Percentiles rank a stretch among this genome's conserved stretches.
Evolutionary conservation across 30 jellyfish, hydroid and myxozoan species (phyloP).

Genomic region (Catostylus mosaicus): DNA sequence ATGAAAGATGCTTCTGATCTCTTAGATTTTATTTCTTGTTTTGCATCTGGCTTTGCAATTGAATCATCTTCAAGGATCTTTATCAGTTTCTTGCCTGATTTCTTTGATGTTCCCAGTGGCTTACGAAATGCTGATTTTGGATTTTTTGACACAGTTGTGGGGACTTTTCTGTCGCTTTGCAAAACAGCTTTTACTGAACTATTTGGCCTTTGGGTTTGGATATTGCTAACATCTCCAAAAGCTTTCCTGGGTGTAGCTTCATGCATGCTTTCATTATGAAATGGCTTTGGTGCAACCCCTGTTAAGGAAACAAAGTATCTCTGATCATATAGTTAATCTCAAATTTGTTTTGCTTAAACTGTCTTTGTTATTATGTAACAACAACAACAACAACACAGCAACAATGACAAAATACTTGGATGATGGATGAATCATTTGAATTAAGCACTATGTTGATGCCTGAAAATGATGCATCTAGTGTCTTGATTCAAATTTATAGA

Average conservation of each 20-base stretch:
- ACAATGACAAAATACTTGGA: not conserved
- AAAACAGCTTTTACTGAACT: conserved; percentile 12
- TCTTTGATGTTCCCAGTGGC: conserved; percentile 34
- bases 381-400: not conserved
- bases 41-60: not conserved
- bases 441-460: not conserved
- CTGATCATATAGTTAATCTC: not conserved
- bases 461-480: not conserved
- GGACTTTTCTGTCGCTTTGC: conserved; percentile 36
- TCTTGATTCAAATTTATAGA: not conserved
- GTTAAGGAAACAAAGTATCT: not conserved
- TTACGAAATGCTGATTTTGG: conserved; percentile 6
- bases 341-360: not conserved
- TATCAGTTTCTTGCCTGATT: conserved; percentile 16
- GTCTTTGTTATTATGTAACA: not conserved
- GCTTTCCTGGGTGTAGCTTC: conserved; percentile 75
- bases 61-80: conserved; percentile 28
- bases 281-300: conserved; percentile 55
- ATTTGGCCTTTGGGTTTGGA: conserved; percentile 22
- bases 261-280: conserved; percentile 23
- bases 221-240: conserved; percentile 63
- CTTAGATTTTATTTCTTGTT: not conserved
- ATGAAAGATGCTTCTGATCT: not conserved
- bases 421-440: not conserved
- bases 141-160: not conserved